Percentiles rank a stretch among this genome's conserved stretches.
Conservation (phyloP, 2,797 vertebrate species). For the Aplochiton taeniatus region DNA sequence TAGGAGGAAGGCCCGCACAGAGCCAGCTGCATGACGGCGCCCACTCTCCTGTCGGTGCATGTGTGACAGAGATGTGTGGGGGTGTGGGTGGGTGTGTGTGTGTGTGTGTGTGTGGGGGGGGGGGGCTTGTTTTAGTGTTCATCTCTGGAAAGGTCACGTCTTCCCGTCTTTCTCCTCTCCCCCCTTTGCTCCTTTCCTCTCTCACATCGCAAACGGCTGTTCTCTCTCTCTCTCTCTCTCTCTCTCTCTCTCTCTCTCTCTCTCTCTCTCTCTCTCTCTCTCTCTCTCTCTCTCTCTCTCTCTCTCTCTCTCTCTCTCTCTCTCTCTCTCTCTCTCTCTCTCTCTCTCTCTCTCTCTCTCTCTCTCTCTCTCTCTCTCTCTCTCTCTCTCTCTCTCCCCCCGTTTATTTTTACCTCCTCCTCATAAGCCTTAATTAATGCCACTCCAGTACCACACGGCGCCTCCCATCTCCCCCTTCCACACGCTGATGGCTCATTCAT, state of each 20-base stretch:
- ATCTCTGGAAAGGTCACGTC: no score
- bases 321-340: background rate
- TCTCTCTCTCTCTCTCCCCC: constrained; percentile 32
- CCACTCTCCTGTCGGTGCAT: no score
- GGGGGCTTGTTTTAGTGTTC: no score
- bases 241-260: constrained; percentile 5
- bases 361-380: background rate
- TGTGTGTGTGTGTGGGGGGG: no score
- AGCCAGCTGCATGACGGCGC: no score
- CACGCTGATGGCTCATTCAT: background rate
- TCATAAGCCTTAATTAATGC: constrained; percentile 74
- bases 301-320: constrained; percentile 2
- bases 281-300: constrained; percentile 1
- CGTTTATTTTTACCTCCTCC: constrained; percentile 74
- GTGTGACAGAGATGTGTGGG: no score
- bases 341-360: background rate
- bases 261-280: constrained; percentile 15
- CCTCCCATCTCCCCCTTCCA: constrained; percentile 49
- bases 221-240: background rate
- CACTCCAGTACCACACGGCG: constrained; percentile 52
- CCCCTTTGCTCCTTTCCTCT: no score
- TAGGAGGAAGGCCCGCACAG: no score
- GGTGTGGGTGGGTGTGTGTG: no score
- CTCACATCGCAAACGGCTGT: no score
- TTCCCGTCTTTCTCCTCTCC: no score